Conservation (phyloP, 2,113 vertebrate species). For the Vidua chalybeata region DNA sequence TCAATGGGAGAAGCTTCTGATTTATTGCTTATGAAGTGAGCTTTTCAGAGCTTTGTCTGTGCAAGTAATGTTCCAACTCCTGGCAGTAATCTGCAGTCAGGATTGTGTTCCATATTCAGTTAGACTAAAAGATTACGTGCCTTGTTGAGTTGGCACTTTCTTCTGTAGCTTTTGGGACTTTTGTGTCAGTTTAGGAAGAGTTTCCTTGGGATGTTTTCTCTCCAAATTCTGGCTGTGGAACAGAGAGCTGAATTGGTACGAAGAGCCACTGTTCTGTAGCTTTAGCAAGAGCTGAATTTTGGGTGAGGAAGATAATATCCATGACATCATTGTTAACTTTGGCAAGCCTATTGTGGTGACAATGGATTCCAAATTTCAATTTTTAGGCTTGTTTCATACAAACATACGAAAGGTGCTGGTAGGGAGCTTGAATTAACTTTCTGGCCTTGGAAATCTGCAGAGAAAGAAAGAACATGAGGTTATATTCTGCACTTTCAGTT, state of each 20-base stretch:
- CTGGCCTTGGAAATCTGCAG: background rate
- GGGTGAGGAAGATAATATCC: background rate
- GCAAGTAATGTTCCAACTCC: background rate
- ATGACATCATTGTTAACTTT: background rate
- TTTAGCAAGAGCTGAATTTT: background rate
- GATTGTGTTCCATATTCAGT: background rate
- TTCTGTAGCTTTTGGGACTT: background rate
- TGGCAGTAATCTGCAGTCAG: background rate
- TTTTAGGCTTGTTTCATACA: background rate
- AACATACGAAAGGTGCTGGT: rapidly evolving
- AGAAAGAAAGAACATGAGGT: background rate
- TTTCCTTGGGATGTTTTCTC: background rate
- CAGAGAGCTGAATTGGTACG: background rate
- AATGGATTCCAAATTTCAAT: background rate
- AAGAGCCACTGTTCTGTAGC: background rate
- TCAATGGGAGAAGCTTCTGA: background rate
- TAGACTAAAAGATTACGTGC: background rate
- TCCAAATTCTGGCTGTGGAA: background rate
- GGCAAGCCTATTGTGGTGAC: background rate
- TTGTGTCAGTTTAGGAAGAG: background rate
- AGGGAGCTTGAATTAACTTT: background rate
- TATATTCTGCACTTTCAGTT: background rate
- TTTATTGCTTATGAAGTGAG: background rate
- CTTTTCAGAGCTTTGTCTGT: background rate
- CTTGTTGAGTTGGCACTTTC: background rate